Base-by-base conservation (phyloP, 2,888 invertebrate species). In the Hirtodrosophila confusa region DNA sequence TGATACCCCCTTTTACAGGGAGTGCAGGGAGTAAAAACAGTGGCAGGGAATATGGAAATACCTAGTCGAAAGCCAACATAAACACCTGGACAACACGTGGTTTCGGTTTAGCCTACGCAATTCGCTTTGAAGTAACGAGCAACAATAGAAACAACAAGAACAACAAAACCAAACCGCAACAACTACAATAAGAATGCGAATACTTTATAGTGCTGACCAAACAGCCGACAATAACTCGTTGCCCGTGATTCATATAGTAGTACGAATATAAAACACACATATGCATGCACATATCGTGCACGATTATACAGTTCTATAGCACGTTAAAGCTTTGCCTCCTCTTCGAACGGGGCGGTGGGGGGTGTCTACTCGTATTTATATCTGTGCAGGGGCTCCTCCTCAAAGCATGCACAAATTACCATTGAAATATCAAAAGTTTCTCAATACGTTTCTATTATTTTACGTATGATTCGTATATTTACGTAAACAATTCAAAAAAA, bases 71-170 rank as follows among this genome's bases (percentile, higher is more conserved):
- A 44, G 75, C 70, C 75, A 75, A 85, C 58, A 79, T 72, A 85
- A 82, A 79, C 80, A 82, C 80, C 85, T 82, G 80, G 85, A 79
- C 79, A 82, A 82, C 80, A 82, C 80, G 80, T 82, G 80, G 80
- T 82, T 80, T 75, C 41, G 43, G 24, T 39, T 50, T 48, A 63
- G 43, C 48, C 51, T 53, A 69, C 60, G 61, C 60, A 69, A 64
- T 67, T 72, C n/a, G 58, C 83, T 85, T 85, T 82, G 77, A 82
- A 85, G 85, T 85, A 76, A 64, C 43, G 35, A 45, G 36, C 11
- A 56, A 50, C 11, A 48, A 66, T 27, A 36, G n/a, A 56, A 40
- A 39, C 51, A 31, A 24, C 29, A 44, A 51, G 4, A 51, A 48
- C 11, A 39, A 54, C 12, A 47, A 40, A 39, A 44, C n/a, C 11